Evolutionary conservation across 2,888 invertebrate species (phyloP).

Genomic region (Belgica antarctica): DNA sequence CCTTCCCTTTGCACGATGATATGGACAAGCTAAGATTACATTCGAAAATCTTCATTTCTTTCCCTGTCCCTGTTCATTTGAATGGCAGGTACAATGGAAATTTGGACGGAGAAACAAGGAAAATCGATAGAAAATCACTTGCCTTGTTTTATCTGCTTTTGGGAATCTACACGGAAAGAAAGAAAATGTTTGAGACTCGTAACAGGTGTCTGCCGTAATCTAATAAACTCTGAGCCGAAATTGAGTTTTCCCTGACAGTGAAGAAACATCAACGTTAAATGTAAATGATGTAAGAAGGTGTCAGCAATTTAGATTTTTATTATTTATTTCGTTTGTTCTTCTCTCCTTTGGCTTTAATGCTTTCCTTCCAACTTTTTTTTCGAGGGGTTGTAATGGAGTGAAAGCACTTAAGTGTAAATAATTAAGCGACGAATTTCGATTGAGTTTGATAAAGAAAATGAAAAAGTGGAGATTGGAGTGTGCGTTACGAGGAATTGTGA

Average conservation of each 20-base stretch:
- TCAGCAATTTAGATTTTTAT: neutral
- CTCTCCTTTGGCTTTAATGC: no score
- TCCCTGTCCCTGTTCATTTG: constrained; percentile 2
- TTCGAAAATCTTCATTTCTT: neutral
- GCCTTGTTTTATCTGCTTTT: neutral
- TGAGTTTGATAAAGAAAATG: neutral
- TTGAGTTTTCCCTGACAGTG: neutral
- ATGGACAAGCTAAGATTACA: neutral
- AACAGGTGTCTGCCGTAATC: neutral
- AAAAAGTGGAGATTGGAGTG: neutral
- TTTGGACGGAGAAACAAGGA: neutral
- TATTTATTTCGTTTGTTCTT: neutral
- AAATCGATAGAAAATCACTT: neutral
- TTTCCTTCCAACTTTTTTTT: neutral
- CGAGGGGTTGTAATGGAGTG: constrained; percentile 2
- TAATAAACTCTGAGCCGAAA: neutral
- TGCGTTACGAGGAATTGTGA: no score
- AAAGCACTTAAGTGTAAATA: constrained; percentile 38
- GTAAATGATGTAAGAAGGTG: constrained; percentile 27
- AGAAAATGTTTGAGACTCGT: neutral
- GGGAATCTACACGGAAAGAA: neutral
- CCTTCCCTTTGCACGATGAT: neutral
- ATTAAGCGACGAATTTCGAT: constrained; percentile 38
- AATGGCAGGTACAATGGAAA: constrained; percentile 34
- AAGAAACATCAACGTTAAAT: neutral